Base-by-base conservation (phyloP, 2,797 vertebrate genomes). In the Loriculus beryllinus region DNA sequence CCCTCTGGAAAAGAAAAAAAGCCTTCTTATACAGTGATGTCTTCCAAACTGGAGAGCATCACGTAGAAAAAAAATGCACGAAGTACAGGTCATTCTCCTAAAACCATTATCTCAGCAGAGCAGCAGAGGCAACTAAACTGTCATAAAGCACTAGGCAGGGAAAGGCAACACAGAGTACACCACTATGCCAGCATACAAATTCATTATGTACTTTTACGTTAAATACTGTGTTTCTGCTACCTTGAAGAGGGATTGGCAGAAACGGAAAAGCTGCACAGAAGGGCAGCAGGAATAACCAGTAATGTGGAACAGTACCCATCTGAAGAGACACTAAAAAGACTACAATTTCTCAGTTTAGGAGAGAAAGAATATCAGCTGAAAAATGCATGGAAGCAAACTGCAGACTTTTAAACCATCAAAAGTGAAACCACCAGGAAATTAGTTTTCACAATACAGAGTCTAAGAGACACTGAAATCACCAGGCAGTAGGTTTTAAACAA, bases 401-500 rank as follows among this genome's bases (percentile, higher is more conserved):
- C 62, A 43, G n/a, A 43, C 22, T 72, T 83, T 47, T 65, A 81
- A 64, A 60, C 9, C 25, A 7, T 40, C 17, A 47, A 52, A 92
- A 87, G 26, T 28, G 77, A 65, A 96, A 69, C 72, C 43, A 86
- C 45, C 18, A 29, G 45, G 81, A 95, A 91, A 54, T 40, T 18
- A 68, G 51, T 65, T 72, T 91, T 88, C 63, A 69, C 70, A 91
- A 86, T 39, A 52, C 21, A 59, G 52, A 45, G 23, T 82, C 82
- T 43, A 82, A 29, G 29, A 90, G 64, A 94, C 77, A 91, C 6
- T 72, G 56, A 92, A 95, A 82, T 88, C 69, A 67, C 49, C 85
- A 83, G 31, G 80, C 85, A 88, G 65, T 29, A 45, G 28, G n/a
- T 83, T 95, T 93, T 78, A 90, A 92, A 95, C 82, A 95, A 96